Evolutionary conservation across 2,113 vertebrate genomes (phyloP).

Genomic region (Candoia aspera): DNA sequence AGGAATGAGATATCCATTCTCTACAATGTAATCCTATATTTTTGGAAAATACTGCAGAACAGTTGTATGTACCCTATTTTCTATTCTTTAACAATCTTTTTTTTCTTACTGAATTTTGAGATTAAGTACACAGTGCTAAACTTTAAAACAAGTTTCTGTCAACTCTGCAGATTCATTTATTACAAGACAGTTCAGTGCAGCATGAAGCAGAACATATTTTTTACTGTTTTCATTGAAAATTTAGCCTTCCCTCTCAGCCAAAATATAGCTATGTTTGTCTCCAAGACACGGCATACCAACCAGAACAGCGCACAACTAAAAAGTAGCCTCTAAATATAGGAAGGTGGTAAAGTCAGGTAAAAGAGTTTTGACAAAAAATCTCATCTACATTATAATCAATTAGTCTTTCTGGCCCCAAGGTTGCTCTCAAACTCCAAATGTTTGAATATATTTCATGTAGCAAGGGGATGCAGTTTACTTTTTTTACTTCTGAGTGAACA

Average conservation of each 20-base stretch:
- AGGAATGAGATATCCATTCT: slow-evolving; percentile 43
- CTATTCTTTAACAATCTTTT: slow-evolving; percentile 62
- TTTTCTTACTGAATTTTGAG: slow-evolving; percentile 68
- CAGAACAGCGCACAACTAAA: slow-evolving; percentile 61
- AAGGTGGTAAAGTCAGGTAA: slow-evolving; percentile 30
- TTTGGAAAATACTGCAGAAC: slow-evolving; percentile 24
- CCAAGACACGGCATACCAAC: slow-evolving; percentile 73
- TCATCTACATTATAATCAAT: slow-evolving; percentile 24
- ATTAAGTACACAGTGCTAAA: slow-evolving; percentile 71
- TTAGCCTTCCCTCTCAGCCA: slow-evolving; percentile 72
- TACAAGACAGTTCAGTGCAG: slow-evolving; percentile 68
- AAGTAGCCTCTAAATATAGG: slow-evolving; percentile 56
- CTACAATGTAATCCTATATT: slow-evolving; percentile 16
- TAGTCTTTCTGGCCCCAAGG: slow-evolving; percentile 22
- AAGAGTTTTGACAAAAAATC: not conserved
- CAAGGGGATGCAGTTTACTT: slow-evolving; percentile 42
- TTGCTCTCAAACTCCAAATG: not conserved
- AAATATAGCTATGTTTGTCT: slow-evolving; percentile 72
- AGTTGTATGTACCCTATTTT: slow-evolving; percentile 49
- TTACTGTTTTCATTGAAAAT: slow-evolving; percentile 75
- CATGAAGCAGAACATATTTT: slow-evolving; percentile 72
- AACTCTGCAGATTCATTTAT: slow-evolving; percentile 73
- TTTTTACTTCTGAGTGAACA: slow-evolving; percentile 40
- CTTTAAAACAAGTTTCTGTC: slow-evolving; percentile 74
- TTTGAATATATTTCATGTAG: slow-evolving; percentile 21